A percentile compares a stretch with the other conserved stretches of the same genome.
phyloP scores from a whole-genome alignment of 2,888 invertebrate genomes.

The Scotopteryx bipunctaria region DNA sequence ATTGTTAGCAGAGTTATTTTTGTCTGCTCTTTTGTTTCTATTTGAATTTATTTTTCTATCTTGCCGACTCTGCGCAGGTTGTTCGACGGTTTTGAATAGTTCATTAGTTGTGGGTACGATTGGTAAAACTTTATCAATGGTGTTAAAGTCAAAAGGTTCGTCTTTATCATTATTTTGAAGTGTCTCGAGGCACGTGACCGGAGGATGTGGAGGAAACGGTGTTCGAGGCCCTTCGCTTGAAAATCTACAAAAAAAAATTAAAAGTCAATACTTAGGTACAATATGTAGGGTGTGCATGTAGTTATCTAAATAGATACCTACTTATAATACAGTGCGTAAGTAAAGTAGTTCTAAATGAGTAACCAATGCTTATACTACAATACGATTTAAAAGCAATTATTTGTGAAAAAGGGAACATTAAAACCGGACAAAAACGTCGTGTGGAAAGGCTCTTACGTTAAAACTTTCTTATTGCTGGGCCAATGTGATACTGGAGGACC shows the following conservation, averaged over 20 bases:
- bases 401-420: no score
- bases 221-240: background rate
- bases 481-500: constrained; percentile 1
- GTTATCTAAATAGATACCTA: background rate
- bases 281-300: background rate
- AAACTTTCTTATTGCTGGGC: constrained; percentile 22
- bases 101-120: constrained; percentile 11
- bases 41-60: background rate
- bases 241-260: constrained; percentile 18
- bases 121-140: constrained; percentile 2
- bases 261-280: background rate
- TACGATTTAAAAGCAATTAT: no score
- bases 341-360: no score
- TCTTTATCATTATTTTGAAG: background rate
- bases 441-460: constrained; percentile 21
- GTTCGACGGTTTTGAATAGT: constrained; percentile 20
- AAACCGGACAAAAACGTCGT: no score
- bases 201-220: background rate
- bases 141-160: background rate
- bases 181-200: constrained; percentile 1
- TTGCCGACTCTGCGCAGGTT: background rate
- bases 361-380: no score
- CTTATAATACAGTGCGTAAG: no score
- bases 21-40: background rate
- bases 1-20: background rate